phyloP scores from a whole-genome alignment of 2,888 invertebrate species.

The Hymenopus coronatus region DNA sequence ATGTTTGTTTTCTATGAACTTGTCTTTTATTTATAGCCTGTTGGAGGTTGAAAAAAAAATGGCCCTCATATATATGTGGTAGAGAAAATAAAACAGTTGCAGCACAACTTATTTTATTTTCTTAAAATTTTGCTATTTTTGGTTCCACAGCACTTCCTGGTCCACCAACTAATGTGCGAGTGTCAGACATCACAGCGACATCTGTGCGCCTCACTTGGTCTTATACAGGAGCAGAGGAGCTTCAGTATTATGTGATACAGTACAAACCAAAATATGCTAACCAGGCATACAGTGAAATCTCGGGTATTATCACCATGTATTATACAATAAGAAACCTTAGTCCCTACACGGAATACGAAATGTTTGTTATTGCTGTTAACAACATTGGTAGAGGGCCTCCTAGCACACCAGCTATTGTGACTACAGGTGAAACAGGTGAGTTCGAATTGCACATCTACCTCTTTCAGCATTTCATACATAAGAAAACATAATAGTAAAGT shows the following conservation, averaged over 20 bases:
- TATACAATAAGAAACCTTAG: constrained; percentile 86
- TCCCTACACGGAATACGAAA: constrained; percentile 94
- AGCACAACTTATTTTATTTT: too few relatives aligned
- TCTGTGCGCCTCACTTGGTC: constrained; percentile 93
- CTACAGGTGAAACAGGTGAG: constrained; percentile 95
- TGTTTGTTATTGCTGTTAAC: constrained; percentile 93
- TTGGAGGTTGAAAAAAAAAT: too few relatives aligned
- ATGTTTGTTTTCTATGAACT: too few relatives aligned
- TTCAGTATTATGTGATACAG: constrained; percentile 95
- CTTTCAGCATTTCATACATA: neutral
- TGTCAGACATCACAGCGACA: constrained; percentile 91
- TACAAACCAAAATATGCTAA: constrained; percentile 94
- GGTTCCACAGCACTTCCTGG: constrained; percentile 77
- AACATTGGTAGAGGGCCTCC: constrained; percentile 89
- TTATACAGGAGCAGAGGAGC: constrained; percentile 81
- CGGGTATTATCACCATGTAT: constrained; percentile 89
- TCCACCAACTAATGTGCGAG: constrained; percentile 83
- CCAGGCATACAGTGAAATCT: constrained; percentile 88
- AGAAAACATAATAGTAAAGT: neutral
- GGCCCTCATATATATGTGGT: too few relatives aligned
- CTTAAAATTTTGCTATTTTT: constrained; percentile 18
- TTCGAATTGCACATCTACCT: constrained; percentile 40
- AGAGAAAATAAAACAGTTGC: too few relatives aligned
- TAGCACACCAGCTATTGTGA: constrained; percentile 83
- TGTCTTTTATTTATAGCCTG: too few relatives aligned